Base-by-base conservation (phyloP, 2,113 vertebrate genomes). In the Taxidea taxus region DNA sequence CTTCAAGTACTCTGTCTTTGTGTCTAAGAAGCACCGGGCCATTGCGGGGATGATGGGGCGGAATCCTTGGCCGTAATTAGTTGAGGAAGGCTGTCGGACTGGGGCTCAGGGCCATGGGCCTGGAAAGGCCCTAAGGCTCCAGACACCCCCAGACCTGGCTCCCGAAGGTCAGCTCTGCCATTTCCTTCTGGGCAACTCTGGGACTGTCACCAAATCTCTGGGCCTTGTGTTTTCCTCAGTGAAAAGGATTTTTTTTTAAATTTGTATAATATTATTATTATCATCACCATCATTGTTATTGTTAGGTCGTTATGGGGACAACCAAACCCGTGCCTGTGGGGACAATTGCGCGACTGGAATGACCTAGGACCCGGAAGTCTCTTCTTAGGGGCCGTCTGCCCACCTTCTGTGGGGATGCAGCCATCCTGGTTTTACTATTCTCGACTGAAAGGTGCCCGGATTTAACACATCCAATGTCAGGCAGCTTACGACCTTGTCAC, bases 1-100 rank as follows among this genome's bases (percentile, higher is more conserved):
- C 97, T 97, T 89, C 72, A 54, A 51, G 13, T 10, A 4, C 70
- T 97, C 94, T 82, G 95, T 39, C 91, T 98, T 97, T 75, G 11
- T 91, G 39, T 96, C 94, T 78, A 58, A 27, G 87, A 93, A 87
- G 92, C 84, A 94, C n/a, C n/a, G 2, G 91, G 87, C 91, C 90
- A 54, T 97, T 37, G 81, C 37, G 0, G 75, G 62, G 42, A 72
- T 10, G 75, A 21, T 42, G 87, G 92, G 56, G 49, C 8, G 27
- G 91, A 78, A 93, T 54, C 58, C 39, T 70, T n/a, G 66, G 20
- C 72, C 1, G 5, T 91, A 25, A 89, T 70, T 60, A 72, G 21
- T 15, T 27, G 66, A 56, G 54, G 51, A 66, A 9, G 23, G 21
- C 7, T 60, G 47, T 56, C 37, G 23, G 58, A 72, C 64, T 9